These are phyloP conservation scores for Cyanoderma ruficeps DNA, from an alignment of 2,113 vertebrate species.

Conservation along the genomic window DNA sequence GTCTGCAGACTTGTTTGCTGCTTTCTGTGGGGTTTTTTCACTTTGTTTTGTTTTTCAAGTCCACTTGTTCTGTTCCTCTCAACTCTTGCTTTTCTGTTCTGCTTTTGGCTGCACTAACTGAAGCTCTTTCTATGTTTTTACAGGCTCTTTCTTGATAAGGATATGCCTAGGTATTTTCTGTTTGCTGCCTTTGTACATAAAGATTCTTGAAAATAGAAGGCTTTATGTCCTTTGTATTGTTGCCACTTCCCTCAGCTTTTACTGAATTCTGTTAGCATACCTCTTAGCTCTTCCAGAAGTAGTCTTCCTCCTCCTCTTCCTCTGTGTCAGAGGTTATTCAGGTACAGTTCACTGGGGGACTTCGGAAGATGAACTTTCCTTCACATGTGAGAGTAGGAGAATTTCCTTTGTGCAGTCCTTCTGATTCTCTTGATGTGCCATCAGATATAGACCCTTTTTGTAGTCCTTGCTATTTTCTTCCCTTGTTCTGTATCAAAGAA, in stretches of 20 bases:
- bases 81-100: slow-evolving; percentile 61
- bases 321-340: background rate
- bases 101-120: slow-evolving; percentile 78
- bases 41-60: slow-evolving; percentile 39
- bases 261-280: background rate
- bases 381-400: background rate
- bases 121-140: slow-evolving; percentile 83
- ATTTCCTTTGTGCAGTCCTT: background rate
- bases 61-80: slow-evolving; percentile 37
- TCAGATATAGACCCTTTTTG: background rate
- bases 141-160: slow-evolving; percentile 99
- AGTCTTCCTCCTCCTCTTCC: background rate
- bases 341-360: background rate
- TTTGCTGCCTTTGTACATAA: slow-evolving; percentile 77
- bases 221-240: slow-evolving; percentile 72
- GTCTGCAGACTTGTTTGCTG: slow-evolving; percentile 9
- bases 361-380: background rate
- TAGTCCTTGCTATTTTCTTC: background rate
- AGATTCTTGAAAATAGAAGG: slow-evolving; percentile 41
- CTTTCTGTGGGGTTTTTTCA: background rate
- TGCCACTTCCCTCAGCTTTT: slow-evolving; percentile 4
- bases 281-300: background rate
- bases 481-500: background rate
- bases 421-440: background rate
- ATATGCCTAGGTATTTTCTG: slow-evolving; percentile 96